Conservation (phyloP, 2,797 vertebrate species). For the Sebastes baramenuke region DNA sequence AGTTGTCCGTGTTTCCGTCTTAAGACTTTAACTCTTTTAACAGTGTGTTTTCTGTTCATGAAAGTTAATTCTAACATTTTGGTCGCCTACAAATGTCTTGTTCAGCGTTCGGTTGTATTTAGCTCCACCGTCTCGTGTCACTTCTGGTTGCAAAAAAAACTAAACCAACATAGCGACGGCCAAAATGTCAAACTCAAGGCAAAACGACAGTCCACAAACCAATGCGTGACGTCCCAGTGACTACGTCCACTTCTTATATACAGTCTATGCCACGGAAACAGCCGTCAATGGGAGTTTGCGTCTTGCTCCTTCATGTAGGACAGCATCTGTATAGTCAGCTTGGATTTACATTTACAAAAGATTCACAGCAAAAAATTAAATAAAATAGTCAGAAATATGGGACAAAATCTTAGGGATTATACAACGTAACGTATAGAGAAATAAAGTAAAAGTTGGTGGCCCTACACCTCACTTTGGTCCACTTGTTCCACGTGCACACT, state of each 20-base stretch:
- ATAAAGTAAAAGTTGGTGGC: not conserved
- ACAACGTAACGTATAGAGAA: not conserved
- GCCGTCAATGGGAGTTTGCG: not conserved
- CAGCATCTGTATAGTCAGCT: not conserved
- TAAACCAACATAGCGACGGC: fast-evolving
- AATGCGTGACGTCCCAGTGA: too few relatives aligned
- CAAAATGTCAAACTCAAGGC: too few relatives aligned
- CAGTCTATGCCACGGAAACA: not conserved
- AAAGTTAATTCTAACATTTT: too few relatives aligned
- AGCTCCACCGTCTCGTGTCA: too few relatives aligned
- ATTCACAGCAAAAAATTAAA: not conserved
- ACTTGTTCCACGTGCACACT: not conserved
- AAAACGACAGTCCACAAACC: too few relatives aligned
- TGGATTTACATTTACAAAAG: not conserved
- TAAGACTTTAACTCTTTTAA: too few relatives aligned
- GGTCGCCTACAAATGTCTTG: too few relatives aligned
- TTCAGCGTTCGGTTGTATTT: too few relatives aligned
- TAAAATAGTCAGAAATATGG: not conserved
- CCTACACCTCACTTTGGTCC: not conserved
- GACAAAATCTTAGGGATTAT: not conserved
- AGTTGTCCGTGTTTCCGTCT: too few relatives aligned
- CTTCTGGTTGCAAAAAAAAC: too few relatives aligned
- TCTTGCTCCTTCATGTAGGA: not conserved
- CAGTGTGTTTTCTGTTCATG: too few relatives aligned
- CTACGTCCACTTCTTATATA: too few relatives aligned